These are phyloP conservation scores for Scleropages formosus DNA, from an alignment of 2,797 vertebrate genomes.

Conservation along the genomic window DNA sequence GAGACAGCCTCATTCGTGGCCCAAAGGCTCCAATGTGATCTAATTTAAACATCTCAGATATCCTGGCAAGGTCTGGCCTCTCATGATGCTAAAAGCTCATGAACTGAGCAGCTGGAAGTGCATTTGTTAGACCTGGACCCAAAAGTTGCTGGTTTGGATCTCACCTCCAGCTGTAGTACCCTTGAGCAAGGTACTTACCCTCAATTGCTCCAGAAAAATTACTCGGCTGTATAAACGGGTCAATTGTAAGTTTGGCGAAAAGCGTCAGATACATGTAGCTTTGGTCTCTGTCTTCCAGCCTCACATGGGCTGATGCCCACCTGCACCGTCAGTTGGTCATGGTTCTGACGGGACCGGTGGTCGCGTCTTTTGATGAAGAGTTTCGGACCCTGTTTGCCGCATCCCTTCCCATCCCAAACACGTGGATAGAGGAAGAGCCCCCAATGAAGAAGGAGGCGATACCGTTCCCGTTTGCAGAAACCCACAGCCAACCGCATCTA, in stretches of 20 bases:
- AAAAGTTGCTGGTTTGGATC: too few species aligned
- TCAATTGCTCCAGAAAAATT: too few species aligned
- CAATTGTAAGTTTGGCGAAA: too few species aligned
- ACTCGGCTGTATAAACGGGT: too few species aligned
- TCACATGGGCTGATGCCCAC: slow-evolving; percentile 82
- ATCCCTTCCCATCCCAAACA: slow-evolving; percentile 63
- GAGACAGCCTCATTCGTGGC: slow-evolving; percentile 22
- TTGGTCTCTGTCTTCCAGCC: slow-evolving; percentile 56
- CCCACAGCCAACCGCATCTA: slow-evolving; percentile 27
- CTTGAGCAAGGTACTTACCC: too few species aligned
- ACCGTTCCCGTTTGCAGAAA: slow-evolving; percentile 31
- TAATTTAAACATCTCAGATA: background rate
- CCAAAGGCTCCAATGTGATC: background rate
- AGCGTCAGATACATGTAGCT: background rate
- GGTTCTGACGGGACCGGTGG: slow-evolving; percentile 69
- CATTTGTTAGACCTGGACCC: too few species aligned
- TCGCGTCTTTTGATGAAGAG: slow-evolving; percentile 75
- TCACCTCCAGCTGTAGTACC: too few species aligned
- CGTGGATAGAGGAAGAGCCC: slow-evolving; percentile 22
- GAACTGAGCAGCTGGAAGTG: too few species aligned
- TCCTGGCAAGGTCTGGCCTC: background rate
- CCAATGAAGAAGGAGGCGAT: background rate
- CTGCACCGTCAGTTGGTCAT: slow-evolving; percentile 83
- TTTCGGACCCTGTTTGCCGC: slow-evolving; percentile 80
- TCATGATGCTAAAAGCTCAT: too few species aligned